These are phyloP conservation scores for Agapornis roseicollis DNA, from an alignment of 2,113 vertebrate species.

Conservation along the genomic window DNA sequence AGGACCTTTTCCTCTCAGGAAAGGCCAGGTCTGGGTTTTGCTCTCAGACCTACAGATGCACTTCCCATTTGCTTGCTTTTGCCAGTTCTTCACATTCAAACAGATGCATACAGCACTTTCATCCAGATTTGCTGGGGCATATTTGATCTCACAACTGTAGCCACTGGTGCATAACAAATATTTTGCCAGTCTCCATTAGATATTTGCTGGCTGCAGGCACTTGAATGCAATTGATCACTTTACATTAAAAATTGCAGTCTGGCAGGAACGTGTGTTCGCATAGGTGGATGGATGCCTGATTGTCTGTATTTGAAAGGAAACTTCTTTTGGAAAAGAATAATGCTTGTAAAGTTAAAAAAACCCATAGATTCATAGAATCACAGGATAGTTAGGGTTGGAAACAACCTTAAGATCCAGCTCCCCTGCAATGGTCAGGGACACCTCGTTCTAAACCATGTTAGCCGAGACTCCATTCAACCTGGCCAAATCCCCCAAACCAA, in stretches of 20 bases:
- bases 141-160: background rate
- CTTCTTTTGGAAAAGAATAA: background rate
- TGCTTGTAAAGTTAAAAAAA: background rate
- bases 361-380: background rate
- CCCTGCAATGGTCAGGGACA: background rate
- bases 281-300: background rate
- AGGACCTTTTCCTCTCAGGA: background rate
- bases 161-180: background rate
- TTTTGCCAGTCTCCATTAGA: background rate
- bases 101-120: background rate
- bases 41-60: background rate
- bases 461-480: background rate
- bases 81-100: background rate
- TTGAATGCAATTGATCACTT: background rate
- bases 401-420: background rate
- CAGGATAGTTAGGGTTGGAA: background rate
- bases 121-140: background rate
- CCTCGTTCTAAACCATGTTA: background rate
- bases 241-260: background rate
- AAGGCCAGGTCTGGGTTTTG: background rate
- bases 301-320: background rate
- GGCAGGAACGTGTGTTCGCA: rapidly evolving
- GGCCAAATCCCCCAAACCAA: background rate
- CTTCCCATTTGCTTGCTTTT: background rate
- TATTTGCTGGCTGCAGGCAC: background rate